Evolutionary conservation across 2,113 vertebrate genomes (phyloP).

Genomic region (Anthoscopus minutus): DNA sequence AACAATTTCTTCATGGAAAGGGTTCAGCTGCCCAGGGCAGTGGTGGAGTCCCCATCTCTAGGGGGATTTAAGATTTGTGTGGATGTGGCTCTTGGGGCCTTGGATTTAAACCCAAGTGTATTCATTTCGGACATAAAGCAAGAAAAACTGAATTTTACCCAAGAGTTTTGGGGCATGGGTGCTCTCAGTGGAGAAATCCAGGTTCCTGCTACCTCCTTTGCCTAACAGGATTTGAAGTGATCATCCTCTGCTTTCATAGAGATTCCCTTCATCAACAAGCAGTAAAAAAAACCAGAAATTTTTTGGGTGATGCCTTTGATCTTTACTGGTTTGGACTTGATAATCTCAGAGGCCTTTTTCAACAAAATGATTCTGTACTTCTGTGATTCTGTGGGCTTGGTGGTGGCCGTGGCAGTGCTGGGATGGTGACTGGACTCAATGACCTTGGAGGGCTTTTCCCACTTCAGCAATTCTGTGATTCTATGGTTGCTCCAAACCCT

Average conservation of each 20-base stretch:
- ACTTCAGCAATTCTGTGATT: not conserved
- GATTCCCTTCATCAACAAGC: not conserved
- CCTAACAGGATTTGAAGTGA: not conserved
- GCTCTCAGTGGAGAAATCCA: not conserved
- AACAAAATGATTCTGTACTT: rapidly evolving
- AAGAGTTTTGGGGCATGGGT: rapidly evolving
- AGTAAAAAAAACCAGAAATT: not conserved
- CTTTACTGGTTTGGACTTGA: not conserved
- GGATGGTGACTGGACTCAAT: not conserved
- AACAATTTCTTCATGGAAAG: not conserved
- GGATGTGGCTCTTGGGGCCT: not conserved
- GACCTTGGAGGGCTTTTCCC: not conserved
- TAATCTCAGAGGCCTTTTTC: not conserved
- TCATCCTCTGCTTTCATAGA: not conserved
- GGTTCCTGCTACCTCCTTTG: not conserved
- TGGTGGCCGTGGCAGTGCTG: not conserved
- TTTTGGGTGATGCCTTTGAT: not conserved
- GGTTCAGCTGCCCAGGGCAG: not conserved
- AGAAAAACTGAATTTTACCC: not conserved
- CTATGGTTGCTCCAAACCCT: not conserved
- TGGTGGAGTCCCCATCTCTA: not conserved
- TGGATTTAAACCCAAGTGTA: not conserved
- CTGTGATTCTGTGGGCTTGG: not conserved
- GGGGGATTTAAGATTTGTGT: not conserved
- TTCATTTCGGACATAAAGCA: not conserved